Evolutionary conservation across 2,113 vertebrate genomes (phyloP).

Genomic region (Brienomyrus longianalis): DNA sequence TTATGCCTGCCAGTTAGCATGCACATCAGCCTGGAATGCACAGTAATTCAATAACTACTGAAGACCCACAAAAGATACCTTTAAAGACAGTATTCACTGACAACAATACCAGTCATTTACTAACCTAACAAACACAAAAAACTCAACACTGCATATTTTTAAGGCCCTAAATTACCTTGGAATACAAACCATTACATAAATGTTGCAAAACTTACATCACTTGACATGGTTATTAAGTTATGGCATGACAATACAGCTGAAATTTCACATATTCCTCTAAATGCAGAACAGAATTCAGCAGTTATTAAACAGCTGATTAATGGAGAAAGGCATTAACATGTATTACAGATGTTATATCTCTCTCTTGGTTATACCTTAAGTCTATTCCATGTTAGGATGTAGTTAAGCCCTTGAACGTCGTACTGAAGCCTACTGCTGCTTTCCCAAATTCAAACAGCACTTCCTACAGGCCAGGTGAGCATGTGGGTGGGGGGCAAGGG

Average conservation of each 20-base stretch:
- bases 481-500: background rate
- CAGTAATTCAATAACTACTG: background rate
- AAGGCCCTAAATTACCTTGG: background rate
- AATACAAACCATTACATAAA: background rate
- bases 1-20: background rate
- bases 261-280: background rate
- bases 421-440: background rate
- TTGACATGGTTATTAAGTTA: background rate
- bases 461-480: background rate
- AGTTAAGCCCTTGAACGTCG: background rate
- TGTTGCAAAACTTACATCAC: background rate
- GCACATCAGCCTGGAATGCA: background rate
- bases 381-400: background rate
- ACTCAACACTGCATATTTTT: background rate
- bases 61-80: background rate
- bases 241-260: background rate
- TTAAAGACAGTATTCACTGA: background rate
- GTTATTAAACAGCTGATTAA: background rate
- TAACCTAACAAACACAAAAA: background rate
- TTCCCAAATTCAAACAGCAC: background rate
- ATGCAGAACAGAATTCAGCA: background rate
- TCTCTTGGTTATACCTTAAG: background rate
- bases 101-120: background rate
- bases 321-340: background rate
- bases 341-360: background rate